These are phyloP conservation scores for Unio pictorum DNA, from an alignment of 2,888 invertebrate species.

Conservation along the genomic window DNA sequence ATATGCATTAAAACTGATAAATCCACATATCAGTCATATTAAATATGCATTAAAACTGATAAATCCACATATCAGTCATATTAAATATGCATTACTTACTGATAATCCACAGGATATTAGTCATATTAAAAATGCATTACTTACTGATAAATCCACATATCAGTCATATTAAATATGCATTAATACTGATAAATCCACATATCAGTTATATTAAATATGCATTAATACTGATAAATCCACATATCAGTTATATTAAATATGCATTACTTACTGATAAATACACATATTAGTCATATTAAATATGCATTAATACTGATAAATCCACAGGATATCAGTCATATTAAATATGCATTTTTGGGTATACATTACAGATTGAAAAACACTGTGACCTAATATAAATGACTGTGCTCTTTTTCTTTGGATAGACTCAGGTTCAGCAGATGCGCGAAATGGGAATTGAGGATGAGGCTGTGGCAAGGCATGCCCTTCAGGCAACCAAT, in stretches of 20 bases:
- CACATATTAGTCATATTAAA: neutral
- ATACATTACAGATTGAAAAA: neutral
- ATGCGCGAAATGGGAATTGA: conserved; percentile 93
- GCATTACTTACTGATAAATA: neutral
- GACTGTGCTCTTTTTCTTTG: conserved; percentile 1
- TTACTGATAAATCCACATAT: no score
- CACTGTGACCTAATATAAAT: neutral
- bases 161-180: no score
- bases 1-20: no score
- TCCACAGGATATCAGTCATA: neutral
- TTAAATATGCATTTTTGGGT: neutral
- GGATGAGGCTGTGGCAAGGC: conserved; percentile 87
- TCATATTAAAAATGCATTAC: no score
- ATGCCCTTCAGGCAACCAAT: conserved; percentile 83
- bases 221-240: no score
- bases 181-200: no score
- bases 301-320: neutral
- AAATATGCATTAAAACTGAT: no score
- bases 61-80: no score
- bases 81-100: no score
- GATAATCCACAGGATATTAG: no score
- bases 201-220: no score
- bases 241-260: neutral
- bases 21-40: no score
- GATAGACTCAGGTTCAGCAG: conserved; percentile 74